phyloP scores from a whole-genome alignment of 1,140 invertebrate genomes.

The Rhopalosiphum padi region DNA sequence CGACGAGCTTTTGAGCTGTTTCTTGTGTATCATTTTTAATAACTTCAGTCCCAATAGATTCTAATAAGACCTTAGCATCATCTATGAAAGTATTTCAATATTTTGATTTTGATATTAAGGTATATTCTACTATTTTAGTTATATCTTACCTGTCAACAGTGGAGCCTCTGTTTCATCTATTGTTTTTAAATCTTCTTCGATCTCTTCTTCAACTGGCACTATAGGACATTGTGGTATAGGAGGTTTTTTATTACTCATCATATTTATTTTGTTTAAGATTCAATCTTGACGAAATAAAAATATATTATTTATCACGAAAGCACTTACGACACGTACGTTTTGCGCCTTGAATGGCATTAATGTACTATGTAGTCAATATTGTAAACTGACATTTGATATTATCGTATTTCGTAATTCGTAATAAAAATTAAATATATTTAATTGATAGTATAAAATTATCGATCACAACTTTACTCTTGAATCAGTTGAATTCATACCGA shows the following conservation, averaged over 20 bases:
- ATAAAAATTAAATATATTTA: no score
- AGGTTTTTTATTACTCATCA: slow-evolving; percentile 35
- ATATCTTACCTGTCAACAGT: slow-evolving; percentile 32
- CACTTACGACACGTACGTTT: neutral
- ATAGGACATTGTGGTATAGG: slow-evolving; percentile 12
- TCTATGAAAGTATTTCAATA: neutral
- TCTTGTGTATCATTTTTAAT: slow-evolving; percentile 45
- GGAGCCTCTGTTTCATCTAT: slow-evolving; percentile 46
- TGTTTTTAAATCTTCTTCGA: slow-evolving; percentile 52
- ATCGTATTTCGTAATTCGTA: no score
- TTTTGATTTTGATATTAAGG: neutral
- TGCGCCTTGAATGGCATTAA: neutral
- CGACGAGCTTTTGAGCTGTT: slow-evolving; percentile 37
- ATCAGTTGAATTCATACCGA: no score
- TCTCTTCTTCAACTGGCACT: slow-evolving; percentile 46
- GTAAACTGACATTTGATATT: no score
- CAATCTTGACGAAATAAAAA: neutral
- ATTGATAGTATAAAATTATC: no score
- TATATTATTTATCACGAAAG: neutral
- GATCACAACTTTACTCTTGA: no score
- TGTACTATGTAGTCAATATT: neutral
- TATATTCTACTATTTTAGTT: neutral
- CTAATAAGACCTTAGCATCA: slow-evolving; percentile 48
- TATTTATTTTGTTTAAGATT: neutral
- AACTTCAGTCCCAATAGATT: slow-evolving; percentile 34